Evolutionary conservation across 1,140 invertebrate genomes (phyloP).

Genomic region (Euura saliciscinereae): DNA sequence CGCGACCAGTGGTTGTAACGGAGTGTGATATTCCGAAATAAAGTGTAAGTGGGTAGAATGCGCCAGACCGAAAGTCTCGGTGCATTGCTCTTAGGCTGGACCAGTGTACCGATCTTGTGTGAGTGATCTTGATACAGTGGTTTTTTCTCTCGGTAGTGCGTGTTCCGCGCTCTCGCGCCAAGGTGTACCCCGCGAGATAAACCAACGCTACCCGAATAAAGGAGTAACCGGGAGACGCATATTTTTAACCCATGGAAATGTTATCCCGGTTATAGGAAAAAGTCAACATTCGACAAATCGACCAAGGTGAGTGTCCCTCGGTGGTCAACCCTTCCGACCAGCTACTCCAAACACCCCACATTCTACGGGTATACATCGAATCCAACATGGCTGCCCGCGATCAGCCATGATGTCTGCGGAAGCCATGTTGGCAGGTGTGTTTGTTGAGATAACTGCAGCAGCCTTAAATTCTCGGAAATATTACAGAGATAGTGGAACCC

Average conservation of each 20-base stretch:
- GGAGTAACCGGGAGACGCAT: background rate
- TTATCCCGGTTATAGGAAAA: background rate
- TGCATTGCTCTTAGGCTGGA: constrained; percentile 6
- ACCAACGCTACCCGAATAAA: background rate
- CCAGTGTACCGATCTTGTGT: constrained; percentile 1
- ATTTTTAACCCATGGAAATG: background rate
- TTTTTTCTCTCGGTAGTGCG: background rate
- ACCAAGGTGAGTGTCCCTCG: background rate
- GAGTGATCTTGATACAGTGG: constrained; percentile 4
- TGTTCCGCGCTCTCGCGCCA: background rate
- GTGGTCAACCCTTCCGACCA: background rate
- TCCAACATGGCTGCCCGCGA: constrained; percentile 57
- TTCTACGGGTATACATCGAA: constrained; percentile 27
- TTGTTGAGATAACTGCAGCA: constrained; percentile 15
- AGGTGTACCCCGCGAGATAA: too few species aligned
- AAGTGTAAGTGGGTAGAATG: constrained; percentile 4
- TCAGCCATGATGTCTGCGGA: constrained; percentile 59
- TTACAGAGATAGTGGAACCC: background rate
- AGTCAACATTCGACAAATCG: background rate
- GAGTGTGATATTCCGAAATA: background rate
- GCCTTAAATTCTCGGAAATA: background rate
- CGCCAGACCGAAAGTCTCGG: background rate
- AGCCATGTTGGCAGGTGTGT: constrained; percentile 63
- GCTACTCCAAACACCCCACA: background rate
- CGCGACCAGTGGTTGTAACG: background rate